Conservation (phyloP, 2,888 invertebrate genomes). For the Elgonia sp. region DNA sequence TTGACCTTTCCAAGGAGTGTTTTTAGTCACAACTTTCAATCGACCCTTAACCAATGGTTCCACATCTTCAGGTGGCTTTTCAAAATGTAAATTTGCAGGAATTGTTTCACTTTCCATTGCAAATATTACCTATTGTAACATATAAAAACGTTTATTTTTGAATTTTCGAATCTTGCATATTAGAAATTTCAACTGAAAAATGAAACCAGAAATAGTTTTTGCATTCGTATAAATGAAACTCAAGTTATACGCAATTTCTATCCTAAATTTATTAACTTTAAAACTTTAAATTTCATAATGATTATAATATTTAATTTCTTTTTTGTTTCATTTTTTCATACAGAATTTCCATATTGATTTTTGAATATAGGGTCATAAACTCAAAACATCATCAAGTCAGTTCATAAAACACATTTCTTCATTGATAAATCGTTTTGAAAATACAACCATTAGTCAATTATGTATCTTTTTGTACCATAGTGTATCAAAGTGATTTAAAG, state of each 20-base stretch:
- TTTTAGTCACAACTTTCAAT: constrained; percentile 68
- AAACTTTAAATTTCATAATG: too few species aligned
- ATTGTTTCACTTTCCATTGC: constrained; percentile 84
- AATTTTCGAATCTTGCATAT: too few species aligned
- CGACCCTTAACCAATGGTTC: constrained; percentile 72
- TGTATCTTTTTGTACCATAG: constrained; percentile 11
- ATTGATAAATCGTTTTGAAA: constrained; percentile 30
- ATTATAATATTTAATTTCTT: too few species aligned
- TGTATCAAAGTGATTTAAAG: constrained; percentile 21
- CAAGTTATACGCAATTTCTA: too few species aligned
- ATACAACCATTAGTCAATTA: constrained; percentile 42
- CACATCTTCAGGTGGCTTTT: constrained; percentile 83
- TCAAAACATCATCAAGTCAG: not conserved
- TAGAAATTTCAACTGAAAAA: too few species aligned
- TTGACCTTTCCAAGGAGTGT: constrained; percentile 71
- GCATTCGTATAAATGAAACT: too few species aligned
- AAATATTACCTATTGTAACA: constrained; percentile 66
- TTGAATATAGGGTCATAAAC: not conserved
- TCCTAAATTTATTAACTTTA: too few species aligned
- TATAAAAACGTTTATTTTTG: not conserved
- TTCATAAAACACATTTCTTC: not conserved
- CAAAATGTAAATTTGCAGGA: constrained; percentile 88
- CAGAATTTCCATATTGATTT: not conserved
- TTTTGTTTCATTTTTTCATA: too few species aligned
- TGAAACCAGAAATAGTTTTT: too few species aligned